Evolutionary conservation across 2,797 vertebrate genomes (phyloP).

Genomic region (Sciurus vulgaris): DNA sequence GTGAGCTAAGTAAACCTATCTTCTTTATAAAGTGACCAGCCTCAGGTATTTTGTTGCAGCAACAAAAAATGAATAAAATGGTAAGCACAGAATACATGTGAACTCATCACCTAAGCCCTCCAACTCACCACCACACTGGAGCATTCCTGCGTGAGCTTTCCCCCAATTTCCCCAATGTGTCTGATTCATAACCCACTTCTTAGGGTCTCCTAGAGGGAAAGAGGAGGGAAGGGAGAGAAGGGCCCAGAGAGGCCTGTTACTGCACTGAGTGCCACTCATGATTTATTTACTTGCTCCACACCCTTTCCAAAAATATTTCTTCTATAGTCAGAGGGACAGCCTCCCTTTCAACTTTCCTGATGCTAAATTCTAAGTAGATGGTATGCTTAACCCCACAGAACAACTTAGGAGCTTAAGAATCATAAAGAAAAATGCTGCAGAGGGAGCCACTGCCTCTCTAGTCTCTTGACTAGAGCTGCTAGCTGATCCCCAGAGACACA

Average conservation of each 20-base stretch:
- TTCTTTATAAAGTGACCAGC: background rate
- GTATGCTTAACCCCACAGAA: conserved; percentile 1
- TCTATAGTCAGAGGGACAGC: background rate
- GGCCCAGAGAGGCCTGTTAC: background rate
- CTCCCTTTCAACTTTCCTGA: conserved; percentile 30
- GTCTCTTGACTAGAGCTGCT: rapidly evolving
- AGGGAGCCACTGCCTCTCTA: conserved; percentile 52
- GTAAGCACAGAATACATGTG: background rate
- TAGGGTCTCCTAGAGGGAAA: background rate
- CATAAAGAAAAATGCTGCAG: background rate
- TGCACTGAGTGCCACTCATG: background rate
- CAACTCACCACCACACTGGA: background rate
- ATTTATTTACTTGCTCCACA: conserved; percentile 37
- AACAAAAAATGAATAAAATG: background rate
- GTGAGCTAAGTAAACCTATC: background rate
- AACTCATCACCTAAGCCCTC: background rate
- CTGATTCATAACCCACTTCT: background rate
- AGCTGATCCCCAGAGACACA: background rate
- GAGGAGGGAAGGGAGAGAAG: background rate
- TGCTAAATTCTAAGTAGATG: background rate
- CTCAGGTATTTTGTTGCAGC: background rate
- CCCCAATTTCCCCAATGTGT: background rate
- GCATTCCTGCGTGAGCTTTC: background rate
- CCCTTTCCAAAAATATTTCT: conserved; percentile 70
- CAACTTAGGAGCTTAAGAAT: conserved; percentile 10